Base-by-base conservation (phyloP, 2,797 vertebrate species). In the Artibeus jamaicensis region DNA sequence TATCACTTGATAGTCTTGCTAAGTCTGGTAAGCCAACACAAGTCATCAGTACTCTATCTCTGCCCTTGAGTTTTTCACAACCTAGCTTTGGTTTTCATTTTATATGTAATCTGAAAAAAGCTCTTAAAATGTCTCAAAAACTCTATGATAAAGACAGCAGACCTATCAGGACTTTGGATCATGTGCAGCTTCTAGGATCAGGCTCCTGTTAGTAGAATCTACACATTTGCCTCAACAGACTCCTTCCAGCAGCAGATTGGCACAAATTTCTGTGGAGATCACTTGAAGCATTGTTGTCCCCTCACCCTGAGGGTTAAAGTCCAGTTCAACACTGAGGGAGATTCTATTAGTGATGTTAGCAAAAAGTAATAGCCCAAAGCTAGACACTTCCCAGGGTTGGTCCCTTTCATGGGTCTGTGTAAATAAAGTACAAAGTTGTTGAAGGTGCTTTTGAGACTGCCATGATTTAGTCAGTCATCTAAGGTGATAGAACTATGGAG, bases 81-180 rank as follows among this genome's bases (percentile, higher is more conserved):
- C 98, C 97, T 18, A 97, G 98, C 98, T 99, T 99, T 98, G 10
- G 98, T 98, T 96, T 99, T 99, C 9, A 99, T 99, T 98, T 99
- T 99, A 98, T 99, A 99, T 98, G 99, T 99, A 95, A 99, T 98
- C 97, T 99, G 99, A 98, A 99, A 99, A 98, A 99, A 99, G 98
- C 99, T 99, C 98, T 98, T 98, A 86, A 99, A 98, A 98, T 99
- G 99, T 88, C 99, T 98, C 79, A 99, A 99, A 98, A 99, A 99
- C 97, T 99, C 99, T 42, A 99, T 98, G 21, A n/a, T n/a, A 24
- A 99, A n/a, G 99, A 99, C 89, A 99, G 98, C 21, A 99, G 99
- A 98, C 99, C 99, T 21, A 99, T 98, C 78, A 99, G 98, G 94
- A 98, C 98, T 99, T 99, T 99, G 55, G 99, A 99, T 99, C 99